Evolutionary conservation across 2,113 vertebrate genomes (phyloP).

Genomic region (Murina feae): DNA sequence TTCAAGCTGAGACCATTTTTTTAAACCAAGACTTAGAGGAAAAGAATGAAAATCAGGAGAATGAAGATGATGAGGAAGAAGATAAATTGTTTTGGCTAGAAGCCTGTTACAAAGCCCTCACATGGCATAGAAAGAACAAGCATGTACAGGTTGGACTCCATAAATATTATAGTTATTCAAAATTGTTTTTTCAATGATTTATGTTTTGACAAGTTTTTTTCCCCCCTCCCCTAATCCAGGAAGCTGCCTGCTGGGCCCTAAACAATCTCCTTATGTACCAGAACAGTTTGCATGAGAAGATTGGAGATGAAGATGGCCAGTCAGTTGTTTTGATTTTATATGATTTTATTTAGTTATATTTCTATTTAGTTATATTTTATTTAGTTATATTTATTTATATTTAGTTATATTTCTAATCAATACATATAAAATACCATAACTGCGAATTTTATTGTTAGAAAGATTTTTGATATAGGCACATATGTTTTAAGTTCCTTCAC

Average conservation of each 20-base stretch:
- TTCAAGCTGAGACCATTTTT: constrained; percentile 92
- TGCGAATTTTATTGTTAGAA: neutral
- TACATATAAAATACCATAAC: neutral
- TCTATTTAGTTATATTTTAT: constrained; percentile 2
- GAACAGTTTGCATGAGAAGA: constrained; percentile 77
- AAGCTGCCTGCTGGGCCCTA: constrained; percentile 93
- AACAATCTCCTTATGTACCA: constrained; percentile 92
- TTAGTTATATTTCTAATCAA: neutral
- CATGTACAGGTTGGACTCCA: constrained; percentile 86
- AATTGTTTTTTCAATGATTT: neutral
- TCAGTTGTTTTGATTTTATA: constrained; percentile 73
- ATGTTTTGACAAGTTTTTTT: constrained; percentile 15
- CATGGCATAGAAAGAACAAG: constrained; percentile 84
- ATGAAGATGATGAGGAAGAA: constrained; percentile 73
- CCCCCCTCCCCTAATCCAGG: constrained; percentile 77
- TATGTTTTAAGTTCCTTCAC: neutral
- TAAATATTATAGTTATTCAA: neutral
- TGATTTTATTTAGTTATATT: neutral
- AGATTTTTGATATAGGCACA: neutral
- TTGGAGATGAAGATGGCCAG: constrained; percentile 90
- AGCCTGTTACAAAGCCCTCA: constrained; percentile 88
- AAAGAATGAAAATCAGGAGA: constrained; percentile 78
- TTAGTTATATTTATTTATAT: neutral
- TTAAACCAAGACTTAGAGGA: constrained; percentile 88
- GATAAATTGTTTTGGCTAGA: constrained; percentile 89